Evolutionary conservation across 1,140 invertebrate genomes (phyloP), one percentile per base, ranked within the genome.

Genomic region (Drosophila sechellia): DNA sequence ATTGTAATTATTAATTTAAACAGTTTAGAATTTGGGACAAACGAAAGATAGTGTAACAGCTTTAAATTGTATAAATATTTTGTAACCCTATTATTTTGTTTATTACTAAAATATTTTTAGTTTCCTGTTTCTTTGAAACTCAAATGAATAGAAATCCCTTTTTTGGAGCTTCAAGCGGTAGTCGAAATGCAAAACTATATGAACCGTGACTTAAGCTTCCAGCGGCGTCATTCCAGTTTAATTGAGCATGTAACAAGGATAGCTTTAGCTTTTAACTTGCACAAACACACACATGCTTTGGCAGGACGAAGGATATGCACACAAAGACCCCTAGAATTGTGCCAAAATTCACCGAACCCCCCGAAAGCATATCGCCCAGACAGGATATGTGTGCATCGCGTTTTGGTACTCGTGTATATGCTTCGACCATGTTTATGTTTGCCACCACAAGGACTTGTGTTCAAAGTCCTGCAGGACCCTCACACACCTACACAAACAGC

Each of bases 151-250:
- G 45, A n/a, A 27, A 50, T 50, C 35, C 58, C 57, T 5, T 11
- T 3, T 43, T 56, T n/a, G 46, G 48, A 48, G 56, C 46, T 10
- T 61, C 63, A 37, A 84, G 63, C 57, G 64, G 43, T 40, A 65
- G 61, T 64, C 46, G 55, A 80, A 72, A 80, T 63, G 46, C 53
- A 68, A 73, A 77, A 71, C 71, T 83, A 79, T 77, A 79, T 64
- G 89, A 87, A 89, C 68, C 79, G 77, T 87, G 83, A 87, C 84
- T 87, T 77, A 73, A 83, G 79, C 77, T 83, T 87, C 66, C 83
- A 70, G 77, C 69, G 64, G 76, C 77, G 85, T 87, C 84, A 89
- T 89, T 87, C 61, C 61, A 63, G 83, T 73, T 89, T 87, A 87
- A 87, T 87, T 87, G 83, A 79, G 83, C 83, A 54, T 87, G 83